Base-by-base conservation (phyloP, 2,888 invertebrate genomes). In the Deladenus siricidicola region DNA sequence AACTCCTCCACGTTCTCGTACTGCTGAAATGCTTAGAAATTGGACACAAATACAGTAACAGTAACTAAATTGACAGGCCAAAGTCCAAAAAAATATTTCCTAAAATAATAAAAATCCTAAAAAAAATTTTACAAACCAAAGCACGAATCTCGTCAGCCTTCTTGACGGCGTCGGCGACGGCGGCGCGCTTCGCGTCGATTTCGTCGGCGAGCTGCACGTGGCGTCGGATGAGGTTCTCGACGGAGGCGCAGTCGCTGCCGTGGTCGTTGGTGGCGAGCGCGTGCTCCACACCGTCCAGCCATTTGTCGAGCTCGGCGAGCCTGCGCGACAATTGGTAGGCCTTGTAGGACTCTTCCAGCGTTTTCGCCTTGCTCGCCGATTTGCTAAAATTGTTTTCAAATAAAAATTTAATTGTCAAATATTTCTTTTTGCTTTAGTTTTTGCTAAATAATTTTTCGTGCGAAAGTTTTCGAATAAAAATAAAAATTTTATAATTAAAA, bases 231-330 rank as follows among this genome's bases (percentile, higher is more conserved):
- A 76, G 50, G 29, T 73, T 69, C 34, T 68, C 67, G n/a, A 71
- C 70, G 1, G 70, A 54, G 28, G 61, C 50, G 17, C 62, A 44
- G 42, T 62, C 70, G n/a, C 88, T 89, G 60, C 60, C 60, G 24
- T 60, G 60, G 23, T 60, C 57, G n/a, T 60, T 52, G 17, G 93
- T 42, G 19, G 42, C 42, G 17, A 60, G 43, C 29, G 34, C 19
- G 3, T 34, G 55, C 57, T 60, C 60, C 24, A 60, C 59, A 62
- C 64, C 42, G 72, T 90, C 90, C 80, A 93, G 86, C 93, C 94
- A 96, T 17, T 86, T 83, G 73, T 89, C 88, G 78, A 94, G 87
- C 81, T 96, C 94, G 73, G 93, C 93, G 57, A 94, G 82, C 0
- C 88, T 88, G 4, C 93, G 85, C 24, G 69, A 61, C 28, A 77